Evolutionary conservation across 2,888 invertebrate species (phyloP).

Genomic region (Cheilosia impressa): DNA sequence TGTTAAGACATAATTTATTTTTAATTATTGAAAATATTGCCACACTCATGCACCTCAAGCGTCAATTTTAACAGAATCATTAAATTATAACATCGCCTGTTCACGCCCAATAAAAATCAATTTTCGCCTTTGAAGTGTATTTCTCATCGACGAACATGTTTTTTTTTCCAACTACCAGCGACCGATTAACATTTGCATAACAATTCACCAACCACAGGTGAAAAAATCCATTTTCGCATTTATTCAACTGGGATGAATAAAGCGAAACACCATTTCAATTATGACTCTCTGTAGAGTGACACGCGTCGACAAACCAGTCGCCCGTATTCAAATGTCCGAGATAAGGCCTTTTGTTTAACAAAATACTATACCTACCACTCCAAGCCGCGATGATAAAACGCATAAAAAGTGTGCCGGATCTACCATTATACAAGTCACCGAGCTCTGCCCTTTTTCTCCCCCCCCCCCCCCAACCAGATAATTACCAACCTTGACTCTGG

Average conservation of each 20-base stretch:
- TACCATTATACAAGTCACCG: not conserved
- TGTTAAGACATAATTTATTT: no score
- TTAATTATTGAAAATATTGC: no score
- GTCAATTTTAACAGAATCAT: no score
- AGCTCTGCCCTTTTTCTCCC: not conserved
- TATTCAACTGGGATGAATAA: not conserved
- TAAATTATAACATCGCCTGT: no score
- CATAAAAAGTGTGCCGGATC: slow-evolving; percentile 19
- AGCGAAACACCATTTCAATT: no score
- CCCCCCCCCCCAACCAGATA: not conserved
- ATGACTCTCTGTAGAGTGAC: not conserved
- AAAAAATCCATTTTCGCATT: not conserved
- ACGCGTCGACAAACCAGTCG: not conserved
- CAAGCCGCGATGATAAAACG: not conserved
- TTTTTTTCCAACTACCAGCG: not conserved
- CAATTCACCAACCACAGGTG: not conserved
- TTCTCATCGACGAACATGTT: not conserved
- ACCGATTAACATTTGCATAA: not conserved
- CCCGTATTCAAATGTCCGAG: not conserved
- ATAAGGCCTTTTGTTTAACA: slow-evolving; percentile 4
- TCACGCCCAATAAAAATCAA: not conserved
- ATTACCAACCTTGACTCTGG: slow-evolving; percentile 3
- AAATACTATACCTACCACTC: not conserved
- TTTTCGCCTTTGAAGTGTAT: not conserved
- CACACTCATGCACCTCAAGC: no score